Evolutionary conservation across 2,888 invertebrate species (phyloP), one percentile per base, ranked within the genome.

Genomic region (Leucoma salicis): DNA sequence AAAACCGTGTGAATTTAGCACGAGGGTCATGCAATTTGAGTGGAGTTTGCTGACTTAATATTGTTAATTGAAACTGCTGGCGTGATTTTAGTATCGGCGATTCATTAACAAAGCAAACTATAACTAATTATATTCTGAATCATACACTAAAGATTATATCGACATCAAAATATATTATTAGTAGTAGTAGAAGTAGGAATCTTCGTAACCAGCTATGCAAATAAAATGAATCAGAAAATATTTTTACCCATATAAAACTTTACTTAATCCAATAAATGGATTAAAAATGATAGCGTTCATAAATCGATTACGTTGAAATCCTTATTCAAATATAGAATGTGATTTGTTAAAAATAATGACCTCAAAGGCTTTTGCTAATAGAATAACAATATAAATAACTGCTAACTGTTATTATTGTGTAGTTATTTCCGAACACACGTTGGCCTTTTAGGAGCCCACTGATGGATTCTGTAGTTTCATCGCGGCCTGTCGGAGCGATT

Each of bases 401-500:
- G 51, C 56, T 65, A 70, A 70, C 70, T 70, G 51, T 56, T 65
- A 70, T 79, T 80, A 82, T 84, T 82, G 78, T 82, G 68, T 64
- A 63, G 75, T 79, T 87, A 86, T 88, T 89, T 85, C 61, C 56
- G 49, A 64, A 64, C 72, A 71, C 69, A 78, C 70, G 73, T 76
- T 75, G 76, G 80, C 75, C 78, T 79, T 80, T 81, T 69, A 82
- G 77, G 77, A 77, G 74, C 78, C 85, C 80, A 78, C 83, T 79
- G 86, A 86, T 82, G 80, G 80, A 80, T 81, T 84, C 84, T 84
- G 77, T 78, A 86, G 82, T 86, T 87, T 87, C 87, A 84, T 84
- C 87, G 88, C 82, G 80, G 85, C 74, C 82, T 87, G 89, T 84
- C 84, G 70, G 80, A 86, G 59, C 89, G 89, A 89, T 89, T 89